Evolutionary conservation across 2,888 invertebrate genomes (phyloP).

Genomic region (Neelides folsomi): DNA sequence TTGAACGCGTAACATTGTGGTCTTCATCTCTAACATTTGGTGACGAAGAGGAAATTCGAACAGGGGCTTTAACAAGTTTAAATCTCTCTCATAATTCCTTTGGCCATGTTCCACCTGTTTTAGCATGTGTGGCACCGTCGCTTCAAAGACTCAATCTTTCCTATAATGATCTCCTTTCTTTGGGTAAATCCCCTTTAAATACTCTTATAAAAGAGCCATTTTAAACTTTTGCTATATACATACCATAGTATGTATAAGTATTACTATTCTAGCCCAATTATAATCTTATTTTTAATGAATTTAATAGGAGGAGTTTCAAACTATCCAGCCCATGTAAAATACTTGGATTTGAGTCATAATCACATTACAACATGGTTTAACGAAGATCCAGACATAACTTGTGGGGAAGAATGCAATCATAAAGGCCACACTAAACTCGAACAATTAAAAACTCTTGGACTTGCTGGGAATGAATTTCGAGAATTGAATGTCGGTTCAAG

Average conservation of each 20-base stretch:
- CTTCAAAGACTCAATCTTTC: constrained; percentile 80
- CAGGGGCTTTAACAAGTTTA: constrained; percentile 43
- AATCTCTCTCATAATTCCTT: constrained; percentile 87
- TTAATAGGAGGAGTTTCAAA: constrained; percentile 73
- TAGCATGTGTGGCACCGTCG: constrained; percentile 80
- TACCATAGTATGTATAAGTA: no score
- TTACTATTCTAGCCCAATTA: no score
- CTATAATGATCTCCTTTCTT: constrained; percentile 50
- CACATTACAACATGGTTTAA: constrained; percentile 73
- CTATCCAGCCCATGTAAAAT: constrained; percentile 76
- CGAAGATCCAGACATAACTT: constrained; percentile 6
- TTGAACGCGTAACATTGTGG: no score
- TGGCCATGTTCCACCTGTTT: constrained; percentile 66
- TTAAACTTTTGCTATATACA: no score
- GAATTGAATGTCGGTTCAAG: constrained; percentile 46
- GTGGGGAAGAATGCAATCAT: constrained; percentile 49
- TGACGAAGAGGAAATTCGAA: constrained; percentile 49
- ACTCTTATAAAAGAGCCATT: no score
- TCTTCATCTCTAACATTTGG: constrained; percentile 6
- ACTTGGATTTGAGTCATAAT: constrained; percentile 85
- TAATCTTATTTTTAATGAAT: no score
- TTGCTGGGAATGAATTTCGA: constrained; percentile 76
- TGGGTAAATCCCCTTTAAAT: no score
- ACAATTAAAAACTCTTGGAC: constrained; percentile 62
- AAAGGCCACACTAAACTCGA: constrained; percentile 70